Percentiles rank a stretch among this genome's conserved stretches.
phyloP scores from a whole-genome alignment of 2,888 invertebrate genomes.

The Cheiracanthium punctorium region DNA sequence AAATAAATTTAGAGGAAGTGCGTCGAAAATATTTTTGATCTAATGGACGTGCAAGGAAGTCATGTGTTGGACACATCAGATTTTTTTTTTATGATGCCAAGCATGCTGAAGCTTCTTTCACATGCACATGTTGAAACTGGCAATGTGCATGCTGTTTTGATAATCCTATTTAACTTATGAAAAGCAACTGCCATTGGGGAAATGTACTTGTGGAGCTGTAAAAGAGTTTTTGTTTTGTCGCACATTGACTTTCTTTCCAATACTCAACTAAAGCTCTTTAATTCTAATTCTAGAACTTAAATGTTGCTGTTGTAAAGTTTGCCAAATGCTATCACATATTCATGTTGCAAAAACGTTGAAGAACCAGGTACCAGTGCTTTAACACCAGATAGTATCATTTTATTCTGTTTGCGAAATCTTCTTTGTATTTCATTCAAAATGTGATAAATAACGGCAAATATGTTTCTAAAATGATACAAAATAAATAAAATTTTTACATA shows the following conservation, averaged over 20 bases:
- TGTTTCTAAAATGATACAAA: not conserved
- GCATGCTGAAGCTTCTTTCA: not conserved
- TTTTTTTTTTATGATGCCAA: conserved; percentile 35
- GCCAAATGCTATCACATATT: not conserved
- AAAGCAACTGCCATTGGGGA: not conserved
- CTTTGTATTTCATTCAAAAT: not conserved
- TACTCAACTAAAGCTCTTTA: not conserved
- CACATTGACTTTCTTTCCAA: not conserved
- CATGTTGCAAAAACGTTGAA: not conserved
- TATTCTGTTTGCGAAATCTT: not conserved
- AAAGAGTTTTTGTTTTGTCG: not conserved
- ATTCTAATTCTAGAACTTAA: not conserved
- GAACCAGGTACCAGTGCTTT: not conserved
- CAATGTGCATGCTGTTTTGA: not conserved
- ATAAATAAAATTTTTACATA: not conserved
- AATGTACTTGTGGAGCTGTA: not conserved
- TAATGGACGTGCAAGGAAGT: too few relatives aligned
- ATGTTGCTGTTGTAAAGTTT: not conserved
- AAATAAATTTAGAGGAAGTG: too few relatives aligned
- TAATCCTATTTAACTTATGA: not conserved
- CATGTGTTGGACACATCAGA: too few relatives aligned
- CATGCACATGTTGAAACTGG: not conserved
- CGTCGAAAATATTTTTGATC: too few relatives aligned
- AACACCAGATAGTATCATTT: not conserved
- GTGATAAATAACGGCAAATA: not conserved